Base-by-base conservation (phyloP, 2,113 vertebrate species). In the Corydoras sp. region DNA sequence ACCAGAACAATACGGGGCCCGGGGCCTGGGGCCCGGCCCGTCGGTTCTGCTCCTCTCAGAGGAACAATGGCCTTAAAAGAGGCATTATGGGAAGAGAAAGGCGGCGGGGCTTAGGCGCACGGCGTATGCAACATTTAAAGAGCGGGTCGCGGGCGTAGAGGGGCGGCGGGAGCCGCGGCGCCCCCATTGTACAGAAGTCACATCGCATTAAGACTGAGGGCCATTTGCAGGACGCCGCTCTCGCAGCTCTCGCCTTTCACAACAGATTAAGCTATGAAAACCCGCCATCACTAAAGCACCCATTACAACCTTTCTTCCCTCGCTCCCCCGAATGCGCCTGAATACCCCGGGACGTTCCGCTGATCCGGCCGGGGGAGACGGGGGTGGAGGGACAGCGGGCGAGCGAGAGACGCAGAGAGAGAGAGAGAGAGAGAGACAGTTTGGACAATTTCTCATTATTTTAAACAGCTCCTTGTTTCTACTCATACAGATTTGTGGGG, bases 261-360 rank as follows among this genome's bases (percentile, higher is more conserved):
- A 96, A 91, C 86, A 93, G 94, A 98, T 99, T 99, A 98, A 92
- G 93, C 93, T 94, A 96, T 94, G 93, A 95, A 98, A 96, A 95
- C 93, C 92, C 76, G 89, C 93, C 94, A 95, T 94, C 92, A 95
- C 93, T 93, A 93, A 94, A 95, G 93, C 92, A 94, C 92, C 92
- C 93, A 95, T 93, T 97, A 97, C 92, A 89, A 65, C 77, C 81
- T 87, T 86, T 87, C 83, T 88, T 84, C 79, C 76, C 64, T n/a
- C 8, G 49, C 74, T 65, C 71, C 82, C 85, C 77, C 78, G 83
- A 88, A 89, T 81, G 69, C 69, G 67, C 82, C 65, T 85, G 73
- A 87, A 85, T 83, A 76, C 65, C 81, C 76, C 79, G 78, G 65
- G 72, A 72, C 54, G 65, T 77, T 81, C 79, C 82, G 79, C 81